phyloP scores from a whole-genome alignment of 2,888 invertebrate genomes.

The Gortyna flavago region DNA sequence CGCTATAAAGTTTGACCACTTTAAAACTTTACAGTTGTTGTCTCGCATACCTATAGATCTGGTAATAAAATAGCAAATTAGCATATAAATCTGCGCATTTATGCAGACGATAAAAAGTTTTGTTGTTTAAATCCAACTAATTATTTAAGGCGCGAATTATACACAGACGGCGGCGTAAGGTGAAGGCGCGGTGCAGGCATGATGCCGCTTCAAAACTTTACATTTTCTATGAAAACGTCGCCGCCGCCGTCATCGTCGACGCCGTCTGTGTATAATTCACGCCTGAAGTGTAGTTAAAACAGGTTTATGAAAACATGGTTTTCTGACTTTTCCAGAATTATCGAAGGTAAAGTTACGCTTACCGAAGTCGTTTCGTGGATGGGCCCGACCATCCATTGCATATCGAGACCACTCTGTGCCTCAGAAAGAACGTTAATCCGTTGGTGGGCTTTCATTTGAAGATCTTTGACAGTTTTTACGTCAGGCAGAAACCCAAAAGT shows the following conservation, averaged over 20 bases:
- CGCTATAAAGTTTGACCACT: constrained; percentile 5
- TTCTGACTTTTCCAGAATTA: neutral
- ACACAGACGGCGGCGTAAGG: too few species aligned
- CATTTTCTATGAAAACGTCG: too few species aligned
- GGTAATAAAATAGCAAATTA: constrained; percentile 17
- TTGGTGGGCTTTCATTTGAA: neutral
- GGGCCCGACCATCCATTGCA: neutral
- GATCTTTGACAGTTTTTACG: neutral
- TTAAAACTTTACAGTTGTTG: neutral
- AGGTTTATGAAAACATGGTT: neutral
- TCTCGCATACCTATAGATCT: neutral
- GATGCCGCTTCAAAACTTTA: too few species aligned
- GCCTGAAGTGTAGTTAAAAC: too few species aligned
- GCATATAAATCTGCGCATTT: neutral
- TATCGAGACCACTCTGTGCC: neutral
- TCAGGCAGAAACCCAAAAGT: neutral
- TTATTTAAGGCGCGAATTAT: too few species aligned
- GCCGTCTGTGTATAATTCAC: too few species aligned
- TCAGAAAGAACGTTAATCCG: neutral
- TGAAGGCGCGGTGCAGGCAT: too few species aligned
- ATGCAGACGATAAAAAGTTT: too few species aligned
- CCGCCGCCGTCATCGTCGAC: too few species aligned
- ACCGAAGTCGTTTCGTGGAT: neutral
- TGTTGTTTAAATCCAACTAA: neutral
- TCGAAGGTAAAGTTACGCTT: neutral